Evolutionary conservation across 2,113 vertebrate species (phyloP), one percentile per base, ranked within the genome.

Genomic region (Lates calcarifer): DNA sequence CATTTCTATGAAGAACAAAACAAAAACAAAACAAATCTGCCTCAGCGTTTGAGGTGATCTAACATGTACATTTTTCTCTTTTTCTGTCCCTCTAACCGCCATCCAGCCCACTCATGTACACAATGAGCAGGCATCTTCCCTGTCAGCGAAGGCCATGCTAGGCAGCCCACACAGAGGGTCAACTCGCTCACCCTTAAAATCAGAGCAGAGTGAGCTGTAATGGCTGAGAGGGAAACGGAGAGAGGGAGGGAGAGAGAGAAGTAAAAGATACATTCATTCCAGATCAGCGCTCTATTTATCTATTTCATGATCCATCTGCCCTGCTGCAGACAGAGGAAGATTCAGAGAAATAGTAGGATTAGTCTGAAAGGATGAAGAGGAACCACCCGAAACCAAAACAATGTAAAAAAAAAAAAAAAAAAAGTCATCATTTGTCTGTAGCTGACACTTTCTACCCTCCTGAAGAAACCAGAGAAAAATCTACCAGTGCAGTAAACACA

Each of bases 141-240:
- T 55, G 67, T 86, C 74, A 75, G 77, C 14, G 49, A 77, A 74
- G 79, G 84, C 84, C 76, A 69, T 13, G 55, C 55, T 22, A 78
- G 43, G 70, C 84, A 74, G 79, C 90, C 90, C 91, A 93, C 86
- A 53, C 79, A 85, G 43, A 70, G 75, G 77, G 89, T 91, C 86
- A 90, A 61, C 73, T 58, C 53, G 9, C 74, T 66, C 79, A 20
- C 65, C 56, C 77, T 69, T 39, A 69, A 55, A 76, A 84, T 51
- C 66, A 77, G 72, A 12, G 63, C 47, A 69, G 45, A 75, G 79
- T 6, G 13, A 66, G 74, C 53, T 18, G 43, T 13, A 41, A 64
- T 74, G 14, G 26, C 62, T 55, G 43, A 73, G 57, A 31, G 41
- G 10, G 51, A 51, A 11, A 66, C 8, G 43, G 31, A 43, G 47